Percentiles rank a stretch among this genome's conserved stretches.
phyloP scores from a whole-genome alignment of 2,797 vertebrate genomes.

The Parambassis ranga region DNA sequence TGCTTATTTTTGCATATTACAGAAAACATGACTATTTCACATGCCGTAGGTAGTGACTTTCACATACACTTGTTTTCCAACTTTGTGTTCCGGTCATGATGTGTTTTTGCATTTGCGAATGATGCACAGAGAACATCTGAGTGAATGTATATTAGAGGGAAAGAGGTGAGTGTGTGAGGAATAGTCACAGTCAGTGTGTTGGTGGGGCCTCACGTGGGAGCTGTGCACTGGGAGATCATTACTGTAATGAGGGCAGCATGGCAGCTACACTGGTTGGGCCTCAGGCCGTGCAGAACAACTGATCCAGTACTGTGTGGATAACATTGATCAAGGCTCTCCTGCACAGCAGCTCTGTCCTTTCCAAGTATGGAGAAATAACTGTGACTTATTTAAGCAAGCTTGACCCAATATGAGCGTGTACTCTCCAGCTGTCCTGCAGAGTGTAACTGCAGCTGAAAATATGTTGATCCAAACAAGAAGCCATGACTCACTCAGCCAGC shows the following conservation, averaged over 20 bases:
- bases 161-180: conserved; percentile 17
- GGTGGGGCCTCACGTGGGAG: conserved; percentile 55
- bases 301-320: conserved; percentile 50
- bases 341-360: conserved; percentile 15
- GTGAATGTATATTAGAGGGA: not conserved
- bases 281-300: conserved; percentile 50
- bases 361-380: conserved; percentile 41
- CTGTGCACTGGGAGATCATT: conserved; percentile 70
- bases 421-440: conserved; percentile 25
- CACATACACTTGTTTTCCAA: not conserved
- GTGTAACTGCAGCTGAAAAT: conserved; percentile 17
- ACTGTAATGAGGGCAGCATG: conserved; percentile 75
- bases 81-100: not conserved
- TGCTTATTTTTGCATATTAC: conserved; percentile 4
- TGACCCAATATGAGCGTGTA: conserved; percentile 41
- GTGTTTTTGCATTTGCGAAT: not conserved
- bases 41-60: not conserved
- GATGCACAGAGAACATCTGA: not conserved
- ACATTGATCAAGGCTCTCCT: conserved; percentile 65
- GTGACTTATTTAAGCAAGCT: conserved; percentile 57
- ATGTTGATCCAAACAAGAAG: conserved; percentile 32
- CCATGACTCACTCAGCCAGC: conserved; percentile 34
- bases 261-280: conserved; percentile 58
- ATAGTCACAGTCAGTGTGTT: conserved; percentile 46
- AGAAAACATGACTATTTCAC: not conserved